Base-by-base conservation (phyloP, 2,797 vertebrate species). In the Pseudotriccus pelzelni region DNA sequence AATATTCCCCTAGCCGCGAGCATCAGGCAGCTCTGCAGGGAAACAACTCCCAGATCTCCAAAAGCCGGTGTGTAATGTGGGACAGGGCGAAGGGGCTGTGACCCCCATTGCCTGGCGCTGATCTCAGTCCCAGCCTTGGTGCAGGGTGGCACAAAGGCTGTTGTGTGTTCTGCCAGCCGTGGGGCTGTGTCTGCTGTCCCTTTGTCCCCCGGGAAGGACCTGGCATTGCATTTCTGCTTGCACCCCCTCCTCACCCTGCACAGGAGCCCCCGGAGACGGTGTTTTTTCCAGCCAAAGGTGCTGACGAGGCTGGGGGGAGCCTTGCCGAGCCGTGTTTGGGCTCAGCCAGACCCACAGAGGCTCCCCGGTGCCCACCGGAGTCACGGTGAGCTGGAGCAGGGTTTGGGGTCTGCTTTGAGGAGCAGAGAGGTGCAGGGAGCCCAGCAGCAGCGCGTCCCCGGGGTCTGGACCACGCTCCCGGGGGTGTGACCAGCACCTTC, bases 91-190 rank as follows among this genome's bases (percentile, higher is more conserved):
- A 18, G 59, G 80, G 78, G 59, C 59, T 58, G 34, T 6, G 68
- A 2, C 23, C n/a, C 22, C 53, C 69, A 23, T 18, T 13, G 36
- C 56, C 64, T 3, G 58, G 7, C 0, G 3, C 78, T 9, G 52
- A 2, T 15, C 58, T 82, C 67, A 20, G 50, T 14, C 58, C 85
- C 67, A 20, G 46, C 41, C 34, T 15, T 9, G 36, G 22, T 13
- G 18, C 69, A 2, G 41, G 4, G 41, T 3, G n/a, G 7, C 36
- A 43, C 24, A 1, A 36, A 56, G 25, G 14, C 34, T 81, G 44
- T 2, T 7, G 24, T 2, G 0, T 1, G 0, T 72, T 83, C 32
- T 39, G 10, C 36, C 73, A 15, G n/a, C 46, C 2, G 0, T 4
- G 69, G 79, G 56, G 32, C 79, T 49, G 53, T 12, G 41, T 2